Evolutionary conservation across 23 tunicate genomes (phyloP), one percentile per base, ranked within the genome.

Genomic region (Trididemnum miniatum): DNA sequence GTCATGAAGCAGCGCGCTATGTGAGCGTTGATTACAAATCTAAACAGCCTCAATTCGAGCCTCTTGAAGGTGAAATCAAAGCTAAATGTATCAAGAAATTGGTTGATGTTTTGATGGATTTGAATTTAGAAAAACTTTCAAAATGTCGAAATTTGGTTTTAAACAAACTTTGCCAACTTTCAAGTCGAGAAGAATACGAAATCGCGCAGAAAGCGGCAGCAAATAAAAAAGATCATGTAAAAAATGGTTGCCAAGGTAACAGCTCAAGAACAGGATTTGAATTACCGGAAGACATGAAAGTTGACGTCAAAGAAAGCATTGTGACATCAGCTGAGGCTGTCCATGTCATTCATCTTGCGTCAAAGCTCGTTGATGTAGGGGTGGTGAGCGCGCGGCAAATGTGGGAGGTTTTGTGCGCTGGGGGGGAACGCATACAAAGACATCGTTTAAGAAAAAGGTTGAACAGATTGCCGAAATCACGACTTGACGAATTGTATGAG

Each of bases 141-240:
- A 78, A 59, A 66, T 89, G 94, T 60, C 77, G 88, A 2, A 89
- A 83, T 3, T 71, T 37, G 50, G 71, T 85, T 0, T 26, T 83
- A 75, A 85, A 88, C 1, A 80, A 79, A 69, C 79, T 89, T 26
- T 89, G 94, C 36, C 88, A 83, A 69, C 83, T 89, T 30, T 65
- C 94, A 1, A 77, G 67, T 29, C 77, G 54, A 82, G 81, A 83
- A 51, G 94, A 83, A 29, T 89, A 77, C 64, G 94, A 89, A 59
- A 71, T 20, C 75, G 85, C 82, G 2, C 94, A 89, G 64, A 88
- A 82, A 76, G 82, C 83, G 28, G 93, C 83, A 35, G 85, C 91
- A 2, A 74, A 71, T 23, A 18, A 12, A 18, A 12, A 9, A 9
- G 18, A 18, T 12, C 57, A 9, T 49, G 15, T 9, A 49, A 12